Evolutionary conservation across 2,113 vertebrate genomes (phyloP).

Genomic region (Hassar affinis): DNA sequence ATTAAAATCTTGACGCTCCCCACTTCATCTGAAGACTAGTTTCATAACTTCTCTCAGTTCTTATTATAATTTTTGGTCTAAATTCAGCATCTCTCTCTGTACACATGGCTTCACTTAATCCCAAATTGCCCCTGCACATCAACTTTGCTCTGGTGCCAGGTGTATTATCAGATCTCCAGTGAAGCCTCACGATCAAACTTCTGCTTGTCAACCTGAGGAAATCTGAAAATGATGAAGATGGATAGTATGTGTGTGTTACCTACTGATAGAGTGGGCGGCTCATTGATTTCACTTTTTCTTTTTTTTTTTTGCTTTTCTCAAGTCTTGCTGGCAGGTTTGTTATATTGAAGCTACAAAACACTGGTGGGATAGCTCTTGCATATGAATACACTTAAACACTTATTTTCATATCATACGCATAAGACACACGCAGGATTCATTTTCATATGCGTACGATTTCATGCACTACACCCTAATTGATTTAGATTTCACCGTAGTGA

Average conservation of each 20-base stretch:
- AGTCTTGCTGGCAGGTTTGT: background rate
- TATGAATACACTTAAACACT: background rate
- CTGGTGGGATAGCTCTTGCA: background rate
- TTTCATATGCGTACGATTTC: background rate
- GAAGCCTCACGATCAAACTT: slow-evolving; percentile 16
- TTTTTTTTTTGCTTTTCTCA: background rate
- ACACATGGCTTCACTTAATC: background rate
- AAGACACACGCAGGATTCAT: background rate
- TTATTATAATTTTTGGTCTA: background rate
- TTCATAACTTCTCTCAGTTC: background rate
- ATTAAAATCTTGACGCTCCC: slow-evolving; percentile 20
- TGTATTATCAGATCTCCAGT: slow-evolving; percentile 1
- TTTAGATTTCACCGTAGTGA: background rate
- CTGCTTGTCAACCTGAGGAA: slow-evolving; percentile 7
- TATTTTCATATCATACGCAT: background rate
- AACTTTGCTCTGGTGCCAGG: background rate
- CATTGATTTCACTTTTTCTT: background rate
- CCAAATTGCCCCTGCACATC: background rate
- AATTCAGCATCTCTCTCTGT: background rate
- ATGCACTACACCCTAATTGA: background rate
- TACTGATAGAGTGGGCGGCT: background rate
- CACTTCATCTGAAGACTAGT: background rate
- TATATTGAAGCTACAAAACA: background rate
- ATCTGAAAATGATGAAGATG: slow-evolving; percentile 12
- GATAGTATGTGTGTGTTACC: background rate